Conservation (phyloP, 2,888 invertebrate genomes). For the Patella depressa region DNA sequence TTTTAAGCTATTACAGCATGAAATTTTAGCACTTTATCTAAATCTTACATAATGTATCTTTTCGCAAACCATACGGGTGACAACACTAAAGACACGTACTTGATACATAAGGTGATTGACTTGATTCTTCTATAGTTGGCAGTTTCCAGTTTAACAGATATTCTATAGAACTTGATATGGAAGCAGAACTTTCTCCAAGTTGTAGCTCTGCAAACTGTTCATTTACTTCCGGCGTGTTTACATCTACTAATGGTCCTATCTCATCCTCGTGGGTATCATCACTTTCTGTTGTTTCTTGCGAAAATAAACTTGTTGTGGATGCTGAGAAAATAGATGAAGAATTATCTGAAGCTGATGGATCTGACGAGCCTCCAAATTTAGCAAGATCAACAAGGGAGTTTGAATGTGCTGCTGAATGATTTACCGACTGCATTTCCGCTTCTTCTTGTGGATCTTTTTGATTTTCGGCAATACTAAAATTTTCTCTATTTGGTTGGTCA, state of each 20-base stretch:
- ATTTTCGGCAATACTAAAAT: too few relatives aligned
- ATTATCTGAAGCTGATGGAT: too few relatives aligned
- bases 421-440: too few relatives aligned
- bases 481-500: too few relatives aligned
- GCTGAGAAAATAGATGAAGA: neutral
- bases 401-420: too few relatives aligned
- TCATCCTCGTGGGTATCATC: neutral
- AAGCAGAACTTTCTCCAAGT: slow-evolving; percentile 26
- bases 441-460: too few relatives aligned
- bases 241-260: slow-evolving; percentile 29
- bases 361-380: too few relatives aligned
- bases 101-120: neutral
- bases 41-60: too few relatives aligned
- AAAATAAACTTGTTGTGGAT: slow-evolving; percentile 10
- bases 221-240: slow-evolving; percentile 20
- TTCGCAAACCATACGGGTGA: neutral
- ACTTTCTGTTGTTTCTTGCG: neutral
- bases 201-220: slow-evolving; percentile 22
- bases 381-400: too few relatives aligned
- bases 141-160: slow-evolving; percentile 26
- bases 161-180: slow-evolving; percentile 21
- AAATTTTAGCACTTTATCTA: too few relatives aligned
- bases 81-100: slow-evolving; percentile 14
- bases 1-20: too few relatives aligned
- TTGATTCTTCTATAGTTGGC: slow-evolving; percentile 3